A percentile compares a stretch with the other conserved stretches of the same genome.
These are phyloP conservation scores for Scaptomyza tumidula DNA, from an alignment of 2,888 invertebrate genomes.

Conservation along the genomic window DNA sequence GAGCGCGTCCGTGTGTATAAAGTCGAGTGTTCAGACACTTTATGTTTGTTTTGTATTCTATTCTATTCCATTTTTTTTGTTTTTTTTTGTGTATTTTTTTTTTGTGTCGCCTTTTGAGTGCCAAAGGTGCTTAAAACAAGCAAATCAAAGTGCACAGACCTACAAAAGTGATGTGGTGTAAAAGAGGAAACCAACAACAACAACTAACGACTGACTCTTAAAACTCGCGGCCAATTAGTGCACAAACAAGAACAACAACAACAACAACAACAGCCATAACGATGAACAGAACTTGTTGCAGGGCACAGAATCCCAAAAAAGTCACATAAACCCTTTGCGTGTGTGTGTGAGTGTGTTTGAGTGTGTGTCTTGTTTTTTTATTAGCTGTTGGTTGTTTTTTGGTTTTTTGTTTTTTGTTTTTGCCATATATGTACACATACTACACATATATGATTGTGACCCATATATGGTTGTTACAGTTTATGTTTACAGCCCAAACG, in stretches of 20 bases:
- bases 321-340: neutral
- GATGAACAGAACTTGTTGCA: conserved; percentile 62
- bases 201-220: neutral
- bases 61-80: conserved; percentile 3
- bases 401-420: conserved; percentile 2
- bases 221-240: conserved; percentile 23
- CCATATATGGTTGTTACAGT: conserved; percentile 49
- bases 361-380: neutral
- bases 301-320: conserved; percentile 32
- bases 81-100: conserved; percentile 31
- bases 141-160: conserved; percentile 66
- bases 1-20: conserved; percentile 33
- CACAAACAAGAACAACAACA: conserved; percentile 9
- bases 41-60: conserved; percentile 19
- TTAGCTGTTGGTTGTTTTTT: neutral
- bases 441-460: conserved; percentile 1
- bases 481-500: conserved; percentile 13
- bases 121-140: conserved; percentile 42
- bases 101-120: conserved; percentile 50
- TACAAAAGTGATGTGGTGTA: conserved; percentile 27
- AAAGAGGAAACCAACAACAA: conserved; percentile 1
- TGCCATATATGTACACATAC: neutral
- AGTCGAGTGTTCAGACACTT: conserved; percentile 26
- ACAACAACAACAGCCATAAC: neutral
- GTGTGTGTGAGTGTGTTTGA: conserved; percentile 1